Base-by-base conservation (phyloP, 1,140 invertebrate genomes). In the Zaprionus lachaisei region DNA sequence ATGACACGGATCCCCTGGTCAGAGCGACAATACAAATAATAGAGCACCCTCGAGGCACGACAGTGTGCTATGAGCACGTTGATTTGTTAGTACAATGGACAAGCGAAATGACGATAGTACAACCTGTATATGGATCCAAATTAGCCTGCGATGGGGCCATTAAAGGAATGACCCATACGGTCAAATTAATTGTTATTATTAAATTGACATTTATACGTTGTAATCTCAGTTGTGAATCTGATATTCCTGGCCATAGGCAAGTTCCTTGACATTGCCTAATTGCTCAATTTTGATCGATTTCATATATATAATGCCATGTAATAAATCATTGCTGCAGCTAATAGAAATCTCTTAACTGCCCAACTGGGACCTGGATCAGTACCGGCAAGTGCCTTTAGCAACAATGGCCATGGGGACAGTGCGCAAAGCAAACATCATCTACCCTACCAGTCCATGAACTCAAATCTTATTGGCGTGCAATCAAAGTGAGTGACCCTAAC, bases 391-490 rank as follows among this genome's bases (percentile, higher is more conserved):
- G 72, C 63, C 22, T 70, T 75, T 7, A 63, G 49, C 37, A 69
- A 62, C 37, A 81, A 78, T 28, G 84, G 79, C 51, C 66, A 72
- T 26, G 80, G 47, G 61, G 79, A 64, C 26, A 87, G 71, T 56
- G 76, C 67, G 5, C 75, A 79, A 9, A 83, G 89, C 24, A 91
- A 91, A 47, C 72, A 89, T 22, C 62, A 89, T n/a, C 60, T 76
- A 47, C 76, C 82, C 6, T 81, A 79, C 66, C 71, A 79, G 44
- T 37, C 67, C 58, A 60, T 72, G 26, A 77, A 65, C 34, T 73
- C 83, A 9, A 81, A 77, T 55, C 75, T 93, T 17, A 72, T 93
- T 65, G 91, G 90, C 9, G 83, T 93, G 1, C 90, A 93, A 72
- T 93, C 92, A 37, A 91, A 79, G 92, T 93, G 12, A 56, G 77